Conservation (phyloP, 2,797 vertebrate genomes). For the Parambassis ranga region DNA sequence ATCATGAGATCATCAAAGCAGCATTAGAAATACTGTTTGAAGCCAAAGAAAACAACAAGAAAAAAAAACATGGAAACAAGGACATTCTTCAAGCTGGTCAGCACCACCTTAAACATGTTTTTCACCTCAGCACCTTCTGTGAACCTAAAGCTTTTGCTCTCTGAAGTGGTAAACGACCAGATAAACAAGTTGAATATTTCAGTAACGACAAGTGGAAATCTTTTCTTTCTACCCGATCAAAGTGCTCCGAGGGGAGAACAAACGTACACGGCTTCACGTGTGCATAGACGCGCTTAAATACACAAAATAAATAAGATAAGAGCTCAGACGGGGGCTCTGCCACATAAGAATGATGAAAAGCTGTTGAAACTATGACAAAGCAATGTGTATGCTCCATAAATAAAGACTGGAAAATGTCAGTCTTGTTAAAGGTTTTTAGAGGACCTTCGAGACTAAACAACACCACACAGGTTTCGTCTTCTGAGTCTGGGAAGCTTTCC, state of each 20-base stretch:
- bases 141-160: slow-evolving; percentile 8
- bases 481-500: slow-evolving; percentile 5
- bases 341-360: slow-evolving; percentile 3
- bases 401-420: not conserved
- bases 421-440: not conserved
- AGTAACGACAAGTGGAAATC: slow-evolving; percentile 35
- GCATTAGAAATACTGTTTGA: slow-evolving; percentile 49
- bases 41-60: slow-evolving; percentile 41
- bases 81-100: slow-evolving; percentile 46
- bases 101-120: slow-evolving; percentile 1
- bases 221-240: slow-evolving; percentile 57
- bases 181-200: slow-evolving; percentile 65
- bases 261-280: slow-evolving; percentile 29
- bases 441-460: slow-evolving; percentile 5
- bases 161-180: slow-evolving; percentile 21
- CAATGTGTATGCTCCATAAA: not conserved
- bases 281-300: slow-evolving; percentile 19
- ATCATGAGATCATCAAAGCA: slow-evolving; percentile 62
- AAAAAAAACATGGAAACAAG: slow-evolving; percentile 34
- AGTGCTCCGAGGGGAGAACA: slow-evolving; percentile 55
- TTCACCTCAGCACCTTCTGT: slow-evolving; percentile 3
- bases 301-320: slow-evolving; percentile 42
- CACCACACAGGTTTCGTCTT: not conserved
- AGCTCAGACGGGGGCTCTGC: not conserved
- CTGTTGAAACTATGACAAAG: slow-evolving; percentile 9